Conservation (phyloP, 2,113 vertebrate species). For the Larimichthys polyactis region DNA sequence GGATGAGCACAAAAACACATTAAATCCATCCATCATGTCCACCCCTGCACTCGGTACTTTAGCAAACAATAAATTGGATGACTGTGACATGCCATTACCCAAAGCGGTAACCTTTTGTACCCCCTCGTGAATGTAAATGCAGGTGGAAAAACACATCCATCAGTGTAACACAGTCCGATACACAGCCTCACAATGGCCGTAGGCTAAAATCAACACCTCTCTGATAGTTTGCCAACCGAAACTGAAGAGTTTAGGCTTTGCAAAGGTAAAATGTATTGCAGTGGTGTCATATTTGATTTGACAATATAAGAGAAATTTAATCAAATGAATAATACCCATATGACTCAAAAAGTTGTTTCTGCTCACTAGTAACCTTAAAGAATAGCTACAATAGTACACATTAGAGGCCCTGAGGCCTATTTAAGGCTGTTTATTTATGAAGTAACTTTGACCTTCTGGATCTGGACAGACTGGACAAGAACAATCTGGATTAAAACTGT, state of each 20-base stretch:
- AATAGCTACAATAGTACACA: background rate
- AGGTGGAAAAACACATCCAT: conserved; percentile 43
- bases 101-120: conserved; percentile 42
- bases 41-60: background rate
- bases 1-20: conserved; percentile 45
- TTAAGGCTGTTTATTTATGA: background rate
- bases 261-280: background rate
- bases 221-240: background rate
- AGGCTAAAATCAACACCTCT: background rate
- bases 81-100: conserved; percentile 41
- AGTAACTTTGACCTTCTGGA: conserved; percentile 31
- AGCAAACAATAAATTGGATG: conserved; percentile 41
- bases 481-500: conserved; percentile 8
- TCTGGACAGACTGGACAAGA: conserved; percentile 4
- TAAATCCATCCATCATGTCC: conserved; percentile 48
- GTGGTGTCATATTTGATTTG: background rate
- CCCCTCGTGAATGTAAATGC: conserved; percentile 10
- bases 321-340: background rate
- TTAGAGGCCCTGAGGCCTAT: background rate
- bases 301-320: background rate
- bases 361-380: background rate
- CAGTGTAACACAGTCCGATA: conserved; percentile 12
- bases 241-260: background rate
- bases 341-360: background rate
- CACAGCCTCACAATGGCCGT: background rate